Conservation (phyloP, 2,113 vertebrate species). For the Probosciger aterrimus region DNA sequence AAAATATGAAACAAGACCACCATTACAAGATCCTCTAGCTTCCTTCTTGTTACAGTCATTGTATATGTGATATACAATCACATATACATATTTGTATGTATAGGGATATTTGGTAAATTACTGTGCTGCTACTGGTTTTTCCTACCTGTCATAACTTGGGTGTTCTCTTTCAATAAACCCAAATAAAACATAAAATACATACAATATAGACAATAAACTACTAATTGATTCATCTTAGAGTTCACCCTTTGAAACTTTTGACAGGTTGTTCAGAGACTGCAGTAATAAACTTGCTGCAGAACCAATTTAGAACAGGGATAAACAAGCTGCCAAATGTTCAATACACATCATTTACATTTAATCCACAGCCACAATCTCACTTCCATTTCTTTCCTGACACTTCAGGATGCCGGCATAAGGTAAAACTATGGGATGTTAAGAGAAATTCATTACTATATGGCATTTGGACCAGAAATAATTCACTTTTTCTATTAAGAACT, state of each 20-base stretch:
- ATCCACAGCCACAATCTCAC: background rate
- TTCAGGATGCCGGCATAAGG: background rate
- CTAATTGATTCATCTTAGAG: background rate
- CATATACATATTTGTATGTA: too few species aligned
- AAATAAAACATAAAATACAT: background rate
- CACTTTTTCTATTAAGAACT: constrained; percentile 59
- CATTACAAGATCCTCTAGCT: background rate
- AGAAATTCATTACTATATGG: constrained; percentile 27
- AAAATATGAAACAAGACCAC: background rate
- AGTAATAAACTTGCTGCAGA: background rate
- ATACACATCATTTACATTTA: constrained; percentile 8
- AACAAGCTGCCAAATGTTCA: constrained; percentile 2
- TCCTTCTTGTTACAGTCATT: background rate
- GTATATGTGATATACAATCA: background rate
- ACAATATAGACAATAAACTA: background rate
- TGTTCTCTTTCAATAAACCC: background rate
- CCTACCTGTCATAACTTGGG: background rate
- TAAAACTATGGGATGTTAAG: constrained; percentile 25
- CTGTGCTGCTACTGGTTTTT: background rate
- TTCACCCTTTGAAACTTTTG: background rate
- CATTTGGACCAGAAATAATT: constrained; percentile 45
- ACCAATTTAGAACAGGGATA: background rate
- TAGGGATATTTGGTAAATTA: background rate
- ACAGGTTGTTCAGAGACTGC: background rate
- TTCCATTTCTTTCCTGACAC: constrained; percentile 37